Evolutionary conservation across 23 tunicate species (phyloP).

Genomic region (Trididemnum nubilum): DNA sequence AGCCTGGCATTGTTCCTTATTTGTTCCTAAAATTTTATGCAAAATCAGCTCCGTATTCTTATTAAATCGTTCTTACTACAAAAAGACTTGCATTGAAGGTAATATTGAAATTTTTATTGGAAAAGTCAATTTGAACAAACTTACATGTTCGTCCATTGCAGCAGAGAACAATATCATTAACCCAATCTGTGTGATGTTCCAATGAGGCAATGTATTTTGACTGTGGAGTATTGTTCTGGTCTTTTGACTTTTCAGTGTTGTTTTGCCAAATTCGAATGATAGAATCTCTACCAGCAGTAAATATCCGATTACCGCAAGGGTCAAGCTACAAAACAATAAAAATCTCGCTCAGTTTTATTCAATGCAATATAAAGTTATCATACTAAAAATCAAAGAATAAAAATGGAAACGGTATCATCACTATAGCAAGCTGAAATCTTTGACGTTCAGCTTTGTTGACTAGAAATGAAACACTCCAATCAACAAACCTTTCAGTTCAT

Average conservation of each 20-base stretch:
- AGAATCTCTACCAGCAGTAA: slow-evolving; percentile 97
- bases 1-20: too few species aligned
- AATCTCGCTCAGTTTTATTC: not conserved
- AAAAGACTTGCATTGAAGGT: too few species aligned
- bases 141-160: slow-evolving; percentile 74
- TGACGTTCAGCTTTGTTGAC: too few species aligned
- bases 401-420: not conserved
- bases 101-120: too few species aligned
- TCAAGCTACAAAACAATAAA: slow-evolving; percentile 39
- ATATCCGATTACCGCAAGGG: slow-evolving; percentile 51
- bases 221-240: slow-evolving; percentile 17
- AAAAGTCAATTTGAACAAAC: slow-evolving; percentile 11
- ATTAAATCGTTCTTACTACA: too few species aligned
- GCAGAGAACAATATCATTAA: slow-evolving; percentile 92
- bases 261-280: slow-evolving; percentile 89
- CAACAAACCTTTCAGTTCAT: too few species aligned
- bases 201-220: slow-evolving; percentile 60
- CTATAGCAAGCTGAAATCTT: too few species aligned
- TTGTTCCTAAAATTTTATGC: too few species aligned
- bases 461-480: too few species aligned
- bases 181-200: slow-evolving; percentile 99
- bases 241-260: slow-evolving; percentile 14
- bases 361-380: too few species aligned
- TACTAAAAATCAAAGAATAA: not conserved
- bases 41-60: too few species aligned